Percentiles rank a stretch among this genome's conserved stretches.
Conservation (phyloP, 1,140 invertebrate genomes). For the Cephus cinctus region DNA sequence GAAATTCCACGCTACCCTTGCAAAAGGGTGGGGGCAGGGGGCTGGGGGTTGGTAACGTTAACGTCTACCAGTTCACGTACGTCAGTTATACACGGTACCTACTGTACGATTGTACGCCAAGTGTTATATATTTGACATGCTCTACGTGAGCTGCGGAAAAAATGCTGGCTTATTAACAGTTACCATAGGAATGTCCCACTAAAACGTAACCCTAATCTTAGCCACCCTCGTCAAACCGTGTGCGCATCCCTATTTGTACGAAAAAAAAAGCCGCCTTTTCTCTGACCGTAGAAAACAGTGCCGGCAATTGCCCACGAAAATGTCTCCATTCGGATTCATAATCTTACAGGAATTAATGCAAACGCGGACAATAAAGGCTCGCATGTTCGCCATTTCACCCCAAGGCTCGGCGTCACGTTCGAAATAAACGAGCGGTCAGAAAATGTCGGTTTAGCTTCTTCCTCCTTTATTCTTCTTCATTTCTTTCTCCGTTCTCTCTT, state of each 20-base stretch:
- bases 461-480: neutral
- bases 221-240: neutral
- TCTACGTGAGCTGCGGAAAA: too few relatives aligned
- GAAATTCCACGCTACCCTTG: too few relatives aligned
- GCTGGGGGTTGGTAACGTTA: too few relatives aligned
- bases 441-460: neutral
- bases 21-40: too few relatives aligned
- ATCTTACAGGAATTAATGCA: neutral
- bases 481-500: neutral
- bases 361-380: neutral
- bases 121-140: too few relatives aligned
- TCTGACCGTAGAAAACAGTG: too few relatives aligned
- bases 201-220: neutral
- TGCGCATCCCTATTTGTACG: neutral
- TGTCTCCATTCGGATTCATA: neutral
- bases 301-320: too few relatives aligned
- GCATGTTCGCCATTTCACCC: neutral
- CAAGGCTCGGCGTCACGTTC: neutral
- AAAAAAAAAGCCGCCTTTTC: neutral
- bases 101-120: too few relatives aligned
- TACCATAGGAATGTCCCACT: constrained; percentile 2
- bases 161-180: too few relatives aligned
- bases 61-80: too few relatives aligned
- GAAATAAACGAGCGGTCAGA: neutral
- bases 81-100: too few relatives aligned